Base-by-base conservation (phyloP, 2,888 invertebrate species). In the Iphiclides podalirius region DNA sequence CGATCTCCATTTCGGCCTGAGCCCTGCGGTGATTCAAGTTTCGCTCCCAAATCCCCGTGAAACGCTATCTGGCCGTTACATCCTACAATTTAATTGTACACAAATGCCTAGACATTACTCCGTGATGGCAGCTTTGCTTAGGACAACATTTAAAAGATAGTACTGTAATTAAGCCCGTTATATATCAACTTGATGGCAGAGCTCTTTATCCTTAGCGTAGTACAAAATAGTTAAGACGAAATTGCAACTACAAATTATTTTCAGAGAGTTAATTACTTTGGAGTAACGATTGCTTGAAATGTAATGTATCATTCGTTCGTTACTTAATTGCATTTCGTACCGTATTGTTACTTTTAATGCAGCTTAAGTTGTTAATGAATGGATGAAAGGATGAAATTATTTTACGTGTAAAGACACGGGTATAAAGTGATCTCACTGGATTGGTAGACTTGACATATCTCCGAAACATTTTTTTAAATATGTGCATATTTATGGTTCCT, bases 1-100 rank as follows among this genome's bases (percentile, higher is more conserved):
- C 81, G 80, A 83, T 84, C 81, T 78, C 67, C 68, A 72, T 73
- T 72, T 73, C 69, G 66, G 64, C 62, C 67, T 57, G 67, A 69
- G 69, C 64, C 61, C 54, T 69, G 66, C 62, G 72, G 73, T 72
- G 63, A 64, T 64, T 58, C 44, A 57, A 57, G 58, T 57, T 55
- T 58, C 54, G 58, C 45, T 50, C 26, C 46, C 55, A 54, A 56
- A 59, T 58, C 61, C 56, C 51, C 52, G 58, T 48, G 50, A 34
- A 58, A 53, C 52, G 55, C 55, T 42, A 54, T 54, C 52, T 54
- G 51, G 41, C 37, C 42, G 47, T 40, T 52, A 17, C 20, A 50
- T 17, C 12, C 28, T 35, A 26, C 35, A 28, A 47, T 43, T 36
- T 31, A 41, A 35, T 39, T 39, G 38, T 49, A 49, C 23, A 33